A percentile compares a stretch with the other conserved stretches of the same genome.
Evolutionary conservation across 2,797 vertebrate species (phyloP).

Genomic region (Crocidura indochinensis): DNA sequence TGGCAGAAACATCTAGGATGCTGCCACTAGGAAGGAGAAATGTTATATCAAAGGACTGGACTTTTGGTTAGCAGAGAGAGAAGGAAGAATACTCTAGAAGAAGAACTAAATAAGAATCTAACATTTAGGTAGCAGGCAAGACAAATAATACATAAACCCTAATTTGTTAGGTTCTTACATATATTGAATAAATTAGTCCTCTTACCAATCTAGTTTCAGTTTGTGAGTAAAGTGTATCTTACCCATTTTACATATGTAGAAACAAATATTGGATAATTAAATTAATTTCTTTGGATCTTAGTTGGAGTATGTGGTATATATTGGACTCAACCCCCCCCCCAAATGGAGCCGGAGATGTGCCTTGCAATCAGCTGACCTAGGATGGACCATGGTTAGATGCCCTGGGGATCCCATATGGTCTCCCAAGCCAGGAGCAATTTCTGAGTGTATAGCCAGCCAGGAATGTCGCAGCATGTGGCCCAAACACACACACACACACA

Average conservation of each 20-base stretch:
- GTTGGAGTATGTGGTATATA: neutral
- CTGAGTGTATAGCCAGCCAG: no score
- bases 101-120: neutral
- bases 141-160: neutral
- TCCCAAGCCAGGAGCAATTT: no score
- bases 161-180: neutral
- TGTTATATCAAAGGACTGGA: neutral
- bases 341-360: no score
- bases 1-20: neutral
- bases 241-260: slow-evolving; percentile 15
- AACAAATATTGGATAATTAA: neutral
- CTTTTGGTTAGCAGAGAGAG: slow-evolving; percentile 2
- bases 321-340: no score
- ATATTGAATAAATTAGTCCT: neutral
- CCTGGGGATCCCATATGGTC: no score
- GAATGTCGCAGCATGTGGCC: no score
- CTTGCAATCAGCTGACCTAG: no score
- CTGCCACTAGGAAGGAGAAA: slow-evolving; percentile 1
- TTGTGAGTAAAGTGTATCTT: neutral
- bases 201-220: neutral
- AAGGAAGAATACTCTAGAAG: neutral
- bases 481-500: no score
- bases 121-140: neutral
- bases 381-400: no score
- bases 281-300: neutral